phyloP scores from a whole-genome alignment of 2,888 invertebrate genomes.

The Abscondita cerata region DNA sequence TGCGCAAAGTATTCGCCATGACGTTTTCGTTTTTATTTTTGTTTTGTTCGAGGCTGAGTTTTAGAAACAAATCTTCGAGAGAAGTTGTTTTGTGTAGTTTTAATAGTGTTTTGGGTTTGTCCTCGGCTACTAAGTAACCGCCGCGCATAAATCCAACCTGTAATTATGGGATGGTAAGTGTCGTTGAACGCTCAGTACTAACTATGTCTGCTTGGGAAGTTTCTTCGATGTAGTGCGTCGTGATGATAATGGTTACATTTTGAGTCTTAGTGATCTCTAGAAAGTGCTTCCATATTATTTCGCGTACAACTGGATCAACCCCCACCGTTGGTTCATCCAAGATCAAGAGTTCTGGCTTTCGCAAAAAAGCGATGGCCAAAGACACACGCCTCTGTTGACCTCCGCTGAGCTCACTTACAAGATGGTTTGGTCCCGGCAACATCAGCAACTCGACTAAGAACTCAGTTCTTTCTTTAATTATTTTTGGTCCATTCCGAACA shows the following conservation, averaged over 20 bases:
- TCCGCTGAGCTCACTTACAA: constrained; percentile 81
- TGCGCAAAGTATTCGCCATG: background rate
- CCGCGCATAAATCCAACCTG: constrained; percentile 87
- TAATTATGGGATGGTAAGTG: background rate
- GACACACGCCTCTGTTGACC: constrained; percentile 91
- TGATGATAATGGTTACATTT: constrained; percentile 85
- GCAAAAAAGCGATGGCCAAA: constrained; percentile 84
- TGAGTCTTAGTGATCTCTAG: constrained; percentile 79
- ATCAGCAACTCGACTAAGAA: constrained; percentile 41
- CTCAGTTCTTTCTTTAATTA: constrained; percentile 45
- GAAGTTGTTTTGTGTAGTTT: constrained; percentile 75
- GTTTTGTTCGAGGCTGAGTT: constrained; percentile 80
- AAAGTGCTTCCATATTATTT: constrained; percentile 86
- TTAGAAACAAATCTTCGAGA: constrained; percentile 82
- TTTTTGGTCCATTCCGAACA: constrained; percentile 50
- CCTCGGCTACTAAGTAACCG: constrained; percentile 82
- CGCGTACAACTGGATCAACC: constrained; percentile 86
- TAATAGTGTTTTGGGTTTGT: constrained; percentile 76
- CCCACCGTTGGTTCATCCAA: constrained; percentile 94
- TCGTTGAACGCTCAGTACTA: constrained; percentile 53
- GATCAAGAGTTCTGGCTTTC: constrained; percentile 88
- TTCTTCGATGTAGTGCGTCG: constrained; percentile 89
- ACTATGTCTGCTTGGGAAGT: constrained; percentile 83
- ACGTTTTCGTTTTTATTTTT: background rate
- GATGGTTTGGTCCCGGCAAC: constrained; percentile 45